Conservation (phyloP, 2,797 vertebrate species). For the Falco naumanni region DNA sequence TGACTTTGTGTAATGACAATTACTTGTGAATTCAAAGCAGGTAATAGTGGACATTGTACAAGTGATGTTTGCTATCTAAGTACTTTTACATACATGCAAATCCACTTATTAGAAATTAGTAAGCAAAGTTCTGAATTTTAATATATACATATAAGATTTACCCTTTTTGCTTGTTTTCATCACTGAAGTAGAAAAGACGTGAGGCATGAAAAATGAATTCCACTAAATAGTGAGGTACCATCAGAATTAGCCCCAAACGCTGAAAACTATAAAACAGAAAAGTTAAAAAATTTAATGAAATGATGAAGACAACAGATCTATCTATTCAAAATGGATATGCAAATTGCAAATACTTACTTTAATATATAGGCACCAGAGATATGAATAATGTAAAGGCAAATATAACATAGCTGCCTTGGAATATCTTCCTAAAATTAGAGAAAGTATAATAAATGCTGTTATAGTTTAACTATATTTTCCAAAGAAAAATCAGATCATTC, state of each 20-base stretch:
- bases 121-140: neutral
- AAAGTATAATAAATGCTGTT: neutral
- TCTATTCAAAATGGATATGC: neutral
- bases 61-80: neutral
- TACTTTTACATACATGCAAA: neutral
- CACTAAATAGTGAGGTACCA: conserved; percentile 88
- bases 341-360: conserved; percentile 80
- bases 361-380: conserved; percentile 87
- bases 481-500: neutral
- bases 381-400: conserved; percentile 87
- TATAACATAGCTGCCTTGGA: conserved; percentile 87
- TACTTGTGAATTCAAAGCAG: neutral
- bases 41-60: neutral
- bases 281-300: neutral
- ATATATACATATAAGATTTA: conserved; percentile 37
- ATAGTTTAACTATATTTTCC: neutral
- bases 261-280: conserved; percentile 78
- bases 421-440: conserved; percentile 83
- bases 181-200: conserved; percentile 88
- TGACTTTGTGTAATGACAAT: neutral
- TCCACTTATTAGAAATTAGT: neutral
- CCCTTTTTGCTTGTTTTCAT: conserved; percentile 90
- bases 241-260: conserved; percentile 83
- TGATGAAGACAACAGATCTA: neutral
- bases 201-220: conserved; percentile 89